phyloP scores from a whole-genome alignment of 2,797 vertebrate genomes.

The Poeciliopsis paucimaculata region DNA sequence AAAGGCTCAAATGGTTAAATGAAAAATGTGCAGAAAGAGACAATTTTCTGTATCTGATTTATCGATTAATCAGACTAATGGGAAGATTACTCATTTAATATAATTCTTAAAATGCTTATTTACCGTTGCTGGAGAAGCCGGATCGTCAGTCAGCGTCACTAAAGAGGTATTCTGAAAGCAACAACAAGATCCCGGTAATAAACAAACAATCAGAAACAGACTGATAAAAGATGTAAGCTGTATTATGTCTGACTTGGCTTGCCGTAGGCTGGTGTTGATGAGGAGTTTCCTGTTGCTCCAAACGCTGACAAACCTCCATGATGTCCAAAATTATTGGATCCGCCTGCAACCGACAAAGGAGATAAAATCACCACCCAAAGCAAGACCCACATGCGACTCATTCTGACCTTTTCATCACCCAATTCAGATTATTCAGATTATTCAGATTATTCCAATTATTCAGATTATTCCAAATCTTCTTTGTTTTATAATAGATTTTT shows the following conservation, averaged over 20 bases:
- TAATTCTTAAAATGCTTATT: neutral
- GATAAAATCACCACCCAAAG: neutral
- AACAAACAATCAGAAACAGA: neutral
- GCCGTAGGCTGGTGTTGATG: constrained; percentile 25
- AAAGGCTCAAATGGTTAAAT: too few relatives aligned
- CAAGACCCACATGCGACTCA: too few relatives aligned
- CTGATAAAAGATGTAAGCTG: neutral
- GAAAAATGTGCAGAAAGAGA: too few relatives aligned
- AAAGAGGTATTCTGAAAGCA: constrained; percentile 44
- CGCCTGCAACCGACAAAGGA: constrained; percentile 51
- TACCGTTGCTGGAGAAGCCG: constrained; percentile 43
- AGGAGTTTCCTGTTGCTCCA: constrained; percentile 28
- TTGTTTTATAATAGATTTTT: too few relatives aligned
- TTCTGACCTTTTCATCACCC: too few relatives aligned
- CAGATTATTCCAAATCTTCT: too few relatives aligned
- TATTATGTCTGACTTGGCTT: constrained; percentile 40
- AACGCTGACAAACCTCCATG: constrained; percentile 50
- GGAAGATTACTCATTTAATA: too few relatives aligned
- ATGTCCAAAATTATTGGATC: constrained; percentile 71
- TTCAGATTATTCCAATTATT: too few relatives aligned
- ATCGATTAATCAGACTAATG: neutral
- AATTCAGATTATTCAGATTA: too few relatives aligned
- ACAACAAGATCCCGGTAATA: neutral
- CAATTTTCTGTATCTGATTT: too few relatives aligned
- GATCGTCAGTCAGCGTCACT: constrained; percentile 47